Evolutionary conservation across 2,113 vertebrate species (phyloP).

Genomic region (Aegithalos caudatus): DNA sequence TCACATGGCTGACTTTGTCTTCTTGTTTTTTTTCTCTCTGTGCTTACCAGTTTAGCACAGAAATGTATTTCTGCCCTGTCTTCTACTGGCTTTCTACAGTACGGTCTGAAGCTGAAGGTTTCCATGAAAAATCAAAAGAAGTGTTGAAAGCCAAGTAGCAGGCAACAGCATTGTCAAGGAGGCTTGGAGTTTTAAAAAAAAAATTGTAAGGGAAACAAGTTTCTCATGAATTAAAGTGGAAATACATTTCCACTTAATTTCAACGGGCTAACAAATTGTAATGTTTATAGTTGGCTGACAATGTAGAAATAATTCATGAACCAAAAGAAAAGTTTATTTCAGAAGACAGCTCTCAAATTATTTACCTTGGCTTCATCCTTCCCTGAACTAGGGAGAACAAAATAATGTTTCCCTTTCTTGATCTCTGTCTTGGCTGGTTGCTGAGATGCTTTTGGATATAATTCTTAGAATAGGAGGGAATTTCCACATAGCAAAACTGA

Average conservation of each 20-base stretch:
- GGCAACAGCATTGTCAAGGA: neutral
- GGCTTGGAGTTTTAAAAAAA: neutral
- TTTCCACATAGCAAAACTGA: neutral
- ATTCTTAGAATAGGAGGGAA: neutral
- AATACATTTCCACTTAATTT: constrained; percentile 37
- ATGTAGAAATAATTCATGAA: constrained; percentile 19
- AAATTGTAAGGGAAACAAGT: constrained; percentile 1
- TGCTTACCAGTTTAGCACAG: neutral
- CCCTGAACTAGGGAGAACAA: neutral
- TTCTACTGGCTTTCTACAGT: neutral
- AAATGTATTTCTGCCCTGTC: neutral
- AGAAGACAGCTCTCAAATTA: neutral
- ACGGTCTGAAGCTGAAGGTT: neutral
- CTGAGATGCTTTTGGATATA: constrained; percentile 36
- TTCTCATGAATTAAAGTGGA: constrained; percentile 21
- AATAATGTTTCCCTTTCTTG: constrained; percentile 2
- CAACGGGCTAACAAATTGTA: constrained; percentile 1
- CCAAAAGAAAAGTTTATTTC: constrained; percentile 24
- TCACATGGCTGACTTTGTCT: neutral
- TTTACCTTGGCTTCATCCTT: constrained; percentile 50
- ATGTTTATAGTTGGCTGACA: neutral
- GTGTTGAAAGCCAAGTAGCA: constrained; percentile 10
- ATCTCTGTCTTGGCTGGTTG: constrained; percentile 38
- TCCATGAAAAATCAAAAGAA: neutral
- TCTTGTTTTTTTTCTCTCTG: rapidly evolving